Evolutionary conservation across 1,140 invertebrate genomes (phyloP), one percentile per base, ranked within the genome.

Genomic region (Drosophila rhopaloa): DNA sequence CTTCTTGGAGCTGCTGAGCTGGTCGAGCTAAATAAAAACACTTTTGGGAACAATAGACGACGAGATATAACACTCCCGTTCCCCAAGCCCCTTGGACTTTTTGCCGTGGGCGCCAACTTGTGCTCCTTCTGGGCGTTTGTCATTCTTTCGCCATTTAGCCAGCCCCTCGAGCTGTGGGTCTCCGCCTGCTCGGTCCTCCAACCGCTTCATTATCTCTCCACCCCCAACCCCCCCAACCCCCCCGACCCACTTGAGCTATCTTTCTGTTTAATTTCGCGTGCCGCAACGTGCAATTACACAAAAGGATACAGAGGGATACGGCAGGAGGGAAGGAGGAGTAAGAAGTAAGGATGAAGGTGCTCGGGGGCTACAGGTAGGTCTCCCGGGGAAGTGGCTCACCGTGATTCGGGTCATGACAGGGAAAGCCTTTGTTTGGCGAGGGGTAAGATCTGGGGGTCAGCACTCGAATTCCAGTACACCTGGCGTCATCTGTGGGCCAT

Each of bases 91-190:
- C 13, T 50, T 51, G 59, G 40, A 41, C 32, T 38, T 40, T 40
- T 40, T 62, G 41, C 59, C 35, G n/a, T 16, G 50, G 37, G 27
- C 50, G 5, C 29, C 37, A 51, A 19, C 14, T 48, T 29, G n/a
- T 27, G 46, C 44, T 44, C 29, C 62, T 60, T 58, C 40, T 57
- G 59, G 57, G 78, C 68, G 71, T 77, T 74, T 90, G 76, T 81
- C 84, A 84, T 90, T 90, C 82, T 77, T 79, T 90, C 79, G 86
- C 78, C 70, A 90, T 86, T 85, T 82, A 85, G 67, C 61, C 68
- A 63, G 71, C 55, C 75, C 73, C 81, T 63, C 41, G 55, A 75
- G 70, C 56, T 63, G 55, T 72, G 63, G 63, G 44, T 38, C 35
- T 19, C 47, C 40, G 11, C 14, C 38, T 14, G 9, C 16, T 14